Base-by-base conservation (phyloP, 2,113 vertebrate species). In the Zonotrichia leucophrys region DNA sequence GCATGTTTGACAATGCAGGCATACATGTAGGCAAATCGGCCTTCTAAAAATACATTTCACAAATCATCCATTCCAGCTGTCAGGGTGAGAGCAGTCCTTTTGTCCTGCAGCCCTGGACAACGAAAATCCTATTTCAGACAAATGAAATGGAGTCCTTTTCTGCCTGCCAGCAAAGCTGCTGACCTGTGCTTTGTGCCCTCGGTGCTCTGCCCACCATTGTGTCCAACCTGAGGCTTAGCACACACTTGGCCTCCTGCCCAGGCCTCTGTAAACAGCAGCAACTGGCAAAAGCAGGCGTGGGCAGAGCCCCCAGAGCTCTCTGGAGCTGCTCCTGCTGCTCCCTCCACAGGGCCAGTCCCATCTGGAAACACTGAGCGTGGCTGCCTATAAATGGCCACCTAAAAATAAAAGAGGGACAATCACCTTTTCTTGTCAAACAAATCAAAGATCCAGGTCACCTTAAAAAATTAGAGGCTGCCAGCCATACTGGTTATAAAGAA, bases 21-120 rank as follows among this genome's bases (percentile, higher is more conserved):
- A 68, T 82, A 83, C 62, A 17, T 62, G 4, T 25, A 67, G 92
- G 68, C 86, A 83, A 92, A 46, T 58, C 35, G 25, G 56, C 17
- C 88, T 97, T 95, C 94, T 95, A 95, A 96, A 97, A 97, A 97
- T 97, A 96, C 81, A 60, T 82, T 90, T 89, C 96, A 94, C 89
- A 88, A 90, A 83, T 87, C 92, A 94, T 84, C 92, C 94, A 85
- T 96, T 96, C 97, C 95, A 96, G 95, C 94, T 95, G 93, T 89
- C 96, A 64, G 95, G 63, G 49, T 84, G 85, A 83, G 83, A 96
- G 85, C 77, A 82, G 81, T 21, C 73, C 87, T 89, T 96, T 96
- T 97, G 97, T 97, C 92, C 95, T 88, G 86, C 77, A 92, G 86
- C 82, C 67, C 87, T 11, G 80, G 80, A 94, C 83, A 69, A 75